Evolutionary conservation across 2,888 invertebrate species (phyloP).

Genomic region (Ctena decussata): DNA sequence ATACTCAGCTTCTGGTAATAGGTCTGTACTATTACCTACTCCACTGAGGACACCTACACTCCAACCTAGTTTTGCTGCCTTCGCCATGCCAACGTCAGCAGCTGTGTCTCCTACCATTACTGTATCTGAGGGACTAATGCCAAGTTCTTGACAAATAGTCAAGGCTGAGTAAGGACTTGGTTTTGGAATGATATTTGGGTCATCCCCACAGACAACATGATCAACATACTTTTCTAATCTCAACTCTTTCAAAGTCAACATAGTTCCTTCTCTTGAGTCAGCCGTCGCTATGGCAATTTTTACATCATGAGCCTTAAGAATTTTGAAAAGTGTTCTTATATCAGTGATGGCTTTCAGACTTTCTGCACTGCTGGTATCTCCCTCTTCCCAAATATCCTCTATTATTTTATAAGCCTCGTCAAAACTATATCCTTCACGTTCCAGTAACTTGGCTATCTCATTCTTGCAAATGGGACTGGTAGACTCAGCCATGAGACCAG

Average conservation of each 20-base stretch:
- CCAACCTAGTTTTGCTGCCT: conserved; percentile 86
- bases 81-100: conserved; percentile 87
- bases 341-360: conserved; percentile 85
- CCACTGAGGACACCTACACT: conserved; percentile 87
- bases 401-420: conserved; percentile 77
- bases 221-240: conserved; percentile 83
- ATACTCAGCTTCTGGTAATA: conserved; percentile 80
- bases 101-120: conserved; percentile 88
- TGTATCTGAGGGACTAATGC: conserved; percentile 79
- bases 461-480: conserved; percentile 79
- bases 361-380: conserved; percentile 78
- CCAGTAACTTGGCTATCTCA: conserved; percentile 77
- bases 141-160: conserved; percentile 81
- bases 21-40: conserved; percentile 77
- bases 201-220: conserved; percentile 87
- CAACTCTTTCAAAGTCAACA: conserved; percentile 71
- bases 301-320: conserved; percentile 84
- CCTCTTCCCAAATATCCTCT: conserved; percentile 80
- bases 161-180: conserved; percentile 87
- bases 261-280: conserved; percentile 84
- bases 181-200: conserved; percentile 86
- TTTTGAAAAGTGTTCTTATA: conserved; percentile 85
- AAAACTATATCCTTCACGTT: conserved; percentile 74
- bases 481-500: conserved; percentile 87
- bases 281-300: conserved; percentile 88